A percentile compares a stretch with the other conserved stretches of the same genome.
phyloP scores from a whole-genome alignment of 2,113 vertebrate species.

The Dendrocopos noguchii region DNA sequence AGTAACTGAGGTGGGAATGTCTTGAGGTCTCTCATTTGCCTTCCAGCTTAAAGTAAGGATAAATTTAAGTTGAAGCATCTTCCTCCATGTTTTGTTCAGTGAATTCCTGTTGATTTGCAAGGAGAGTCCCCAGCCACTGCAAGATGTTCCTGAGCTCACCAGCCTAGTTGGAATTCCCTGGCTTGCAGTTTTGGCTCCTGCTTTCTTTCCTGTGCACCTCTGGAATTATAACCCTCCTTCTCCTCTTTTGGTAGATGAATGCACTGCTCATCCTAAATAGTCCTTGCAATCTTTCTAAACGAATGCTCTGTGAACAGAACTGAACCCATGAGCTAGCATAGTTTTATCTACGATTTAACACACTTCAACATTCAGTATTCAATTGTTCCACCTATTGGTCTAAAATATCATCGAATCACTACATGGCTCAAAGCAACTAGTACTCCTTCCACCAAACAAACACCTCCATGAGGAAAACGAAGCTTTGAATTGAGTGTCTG shows the following conservation, averaged over 20 bases:
- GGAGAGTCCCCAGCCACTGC: background rate
- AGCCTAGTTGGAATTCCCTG: rapidly evolving
- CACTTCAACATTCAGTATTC: background rate
- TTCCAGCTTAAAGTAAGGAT: background rate
- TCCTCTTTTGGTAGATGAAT: background rate
- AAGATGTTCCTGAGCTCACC: background rate
- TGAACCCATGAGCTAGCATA: background rate
- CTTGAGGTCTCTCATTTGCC: background rate
- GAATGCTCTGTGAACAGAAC: background rate
- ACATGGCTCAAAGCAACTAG: background rate
- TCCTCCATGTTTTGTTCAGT: background rate
- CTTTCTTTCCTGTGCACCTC: background rate
- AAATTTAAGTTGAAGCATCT: background rate
- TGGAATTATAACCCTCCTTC: background rate
- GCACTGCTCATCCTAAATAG: background rate
- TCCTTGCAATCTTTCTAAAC: background rate
- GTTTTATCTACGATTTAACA: background rate
- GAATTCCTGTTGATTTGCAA: background rate
- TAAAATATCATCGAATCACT: background rate
- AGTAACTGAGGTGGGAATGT: background rate
- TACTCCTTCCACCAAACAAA: background rate
- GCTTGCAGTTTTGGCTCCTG: background rate
- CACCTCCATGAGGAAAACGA: background rate
- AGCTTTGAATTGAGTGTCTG: background rate
- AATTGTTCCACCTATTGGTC: background rate